These are phyloP conservation scores for Eupithecia pulchellata DNA, from an alignment of 2,888 invertebrate species.

Conservation along the genomic window DNA sequence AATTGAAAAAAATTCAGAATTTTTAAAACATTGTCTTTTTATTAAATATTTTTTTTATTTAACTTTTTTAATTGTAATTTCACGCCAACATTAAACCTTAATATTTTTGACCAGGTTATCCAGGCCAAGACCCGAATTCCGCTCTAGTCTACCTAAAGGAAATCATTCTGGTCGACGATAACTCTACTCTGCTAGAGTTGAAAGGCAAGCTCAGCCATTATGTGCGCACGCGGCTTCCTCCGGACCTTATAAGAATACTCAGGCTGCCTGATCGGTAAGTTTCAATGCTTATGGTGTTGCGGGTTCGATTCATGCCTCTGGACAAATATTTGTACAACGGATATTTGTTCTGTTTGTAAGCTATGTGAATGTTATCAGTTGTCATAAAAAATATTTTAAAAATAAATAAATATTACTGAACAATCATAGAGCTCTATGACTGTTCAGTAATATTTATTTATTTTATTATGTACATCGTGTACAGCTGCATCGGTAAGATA, in stretches of 20 bases:
- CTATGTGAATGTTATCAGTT: neutral
- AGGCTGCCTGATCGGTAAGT: slow-evolving; percentile 89
- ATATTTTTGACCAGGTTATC: slow-evolving; percentile 76
- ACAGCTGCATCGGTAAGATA: neutral
- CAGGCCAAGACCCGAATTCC: slow-evolving; percentile 75
- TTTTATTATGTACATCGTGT: neutral
- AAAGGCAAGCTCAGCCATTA: slow-evolving; percentile 92
- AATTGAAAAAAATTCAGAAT: too few species aligned
- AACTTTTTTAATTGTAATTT: too few species aligned
- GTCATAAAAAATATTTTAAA: neutral
- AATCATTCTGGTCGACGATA: slow-evolving; percentile 97
- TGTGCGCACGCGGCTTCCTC: slow-evolving; percentile 88
- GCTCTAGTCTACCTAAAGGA: slow-evolving; percentile 89
- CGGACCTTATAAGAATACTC: slow-evolving; percentile 87
- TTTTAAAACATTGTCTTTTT: too few species aligned
- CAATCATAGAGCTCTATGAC: neutral
- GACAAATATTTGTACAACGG: neutral
- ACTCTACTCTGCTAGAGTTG: slow-evolving; percentile 91
- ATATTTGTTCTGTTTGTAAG: neutral
- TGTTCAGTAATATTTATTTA: neutral
- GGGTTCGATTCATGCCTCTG: neutral
- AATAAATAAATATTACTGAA: too few species aligned
- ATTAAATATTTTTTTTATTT: too few species aligned
- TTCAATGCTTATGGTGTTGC: neutral
- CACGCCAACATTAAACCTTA: too few species aligned